Evolutionary conservation across 2,113 vertebrate genomes (phyloP).

Genomic region (Zingel zingel): DNA sequence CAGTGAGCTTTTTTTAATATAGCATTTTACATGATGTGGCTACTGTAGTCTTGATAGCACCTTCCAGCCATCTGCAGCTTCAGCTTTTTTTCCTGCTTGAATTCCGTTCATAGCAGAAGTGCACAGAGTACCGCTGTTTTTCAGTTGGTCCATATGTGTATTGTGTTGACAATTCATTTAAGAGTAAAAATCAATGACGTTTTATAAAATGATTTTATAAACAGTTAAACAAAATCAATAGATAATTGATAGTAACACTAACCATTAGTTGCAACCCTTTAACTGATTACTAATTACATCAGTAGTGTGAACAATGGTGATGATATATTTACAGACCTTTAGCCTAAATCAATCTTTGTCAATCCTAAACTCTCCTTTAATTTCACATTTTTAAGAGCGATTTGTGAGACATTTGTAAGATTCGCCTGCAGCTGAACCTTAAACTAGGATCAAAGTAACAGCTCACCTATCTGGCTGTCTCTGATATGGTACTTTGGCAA

Average conservation of each 20-base stretch:
- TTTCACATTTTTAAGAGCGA: background rate
- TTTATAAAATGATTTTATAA: background rate
- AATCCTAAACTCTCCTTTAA: background rate
- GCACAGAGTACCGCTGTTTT: background rate
- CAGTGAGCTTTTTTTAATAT: background rate
- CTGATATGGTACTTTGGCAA: conserved; percentile 3
- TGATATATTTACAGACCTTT: background rate
- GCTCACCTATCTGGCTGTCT: conserved; percentile 15
- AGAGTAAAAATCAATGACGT: background rate
- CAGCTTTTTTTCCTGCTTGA: background rate
- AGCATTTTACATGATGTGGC: background rate
- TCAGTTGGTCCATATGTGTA: background rate
- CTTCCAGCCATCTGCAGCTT: background rate
- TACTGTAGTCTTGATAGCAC: background rate
- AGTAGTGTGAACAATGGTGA: background rate
- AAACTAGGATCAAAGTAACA: background rate
- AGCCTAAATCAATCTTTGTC: background rate
- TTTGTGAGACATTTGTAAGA: background rate
- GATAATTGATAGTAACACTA: too few relatives aligned
- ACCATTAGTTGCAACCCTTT: too few relatives aligned
- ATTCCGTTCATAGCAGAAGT: background rate
- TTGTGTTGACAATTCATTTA: background rate
- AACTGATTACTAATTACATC: background rate
- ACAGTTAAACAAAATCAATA: too few relatives aligned
- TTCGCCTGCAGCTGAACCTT: background rate